Percentiles rank a stretch among this genome's conserved stretches.
Evolutionary conservation across 2,888 invertebrate species (phyloP).

Genomic region (Arctia plantaginis): DNA sequence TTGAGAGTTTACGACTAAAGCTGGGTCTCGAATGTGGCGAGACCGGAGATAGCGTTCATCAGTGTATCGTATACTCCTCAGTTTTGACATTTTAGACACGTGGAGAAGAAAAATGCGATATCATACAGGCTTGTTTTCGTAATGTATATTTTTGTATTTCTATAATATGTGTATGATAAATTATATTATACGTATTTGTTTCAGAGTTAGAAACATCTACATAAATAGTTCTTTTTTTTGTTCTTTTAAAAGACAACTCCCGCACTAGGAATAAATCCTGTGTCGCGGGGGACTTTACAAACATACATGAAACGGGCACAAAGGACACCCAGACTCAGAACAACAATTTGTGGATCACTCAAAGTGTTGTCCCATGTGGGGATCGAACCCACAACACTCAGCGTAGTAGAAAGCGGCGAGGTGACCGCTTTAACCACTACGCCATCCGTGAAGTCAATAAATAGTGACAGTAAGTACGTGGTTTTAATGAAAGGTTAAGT

Average conservation of each 20-base stretch:
- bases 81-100: conserved; percentile 24
- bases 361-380: too few species aligned
- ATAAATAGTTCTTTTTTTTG: too few species aligned
- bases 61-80: conserved; percentile 7
- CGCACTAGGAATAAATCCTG: too few species aligned
- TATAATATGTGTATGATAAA: not conserved
- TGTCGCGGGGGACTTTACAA: too few species aligned
- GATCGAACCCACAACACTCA: too few species aligned
- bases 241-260: too few species aligned
- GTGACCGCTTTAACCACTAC: too few species aligned
- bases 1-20: conserved; percentile 49
- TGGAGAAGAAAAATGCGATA: not conserved
- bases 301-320: too few species aligned
- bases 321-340: too few species aligned
- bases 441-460: too few species aligned
- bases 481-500: not conserved
- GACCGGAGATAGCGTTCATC: conserved; percentile 16
- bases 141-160: not conserved
- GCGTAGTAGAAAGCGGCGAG: too few species aligned
- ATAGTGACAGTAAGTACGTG: not conserved
- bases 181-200: not conserved
- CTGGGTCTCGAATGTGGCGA: conserved; percentile 32
- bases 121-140: not conserved
- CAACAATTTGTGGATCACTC: too few species aligned
- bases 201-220: not conserved